Evolutionary conservation across 2,888 invertebrate species (phyloP), one percentile per base, ranked within the genome.

Genomic region (Mythimna albipuncta): DNA sequence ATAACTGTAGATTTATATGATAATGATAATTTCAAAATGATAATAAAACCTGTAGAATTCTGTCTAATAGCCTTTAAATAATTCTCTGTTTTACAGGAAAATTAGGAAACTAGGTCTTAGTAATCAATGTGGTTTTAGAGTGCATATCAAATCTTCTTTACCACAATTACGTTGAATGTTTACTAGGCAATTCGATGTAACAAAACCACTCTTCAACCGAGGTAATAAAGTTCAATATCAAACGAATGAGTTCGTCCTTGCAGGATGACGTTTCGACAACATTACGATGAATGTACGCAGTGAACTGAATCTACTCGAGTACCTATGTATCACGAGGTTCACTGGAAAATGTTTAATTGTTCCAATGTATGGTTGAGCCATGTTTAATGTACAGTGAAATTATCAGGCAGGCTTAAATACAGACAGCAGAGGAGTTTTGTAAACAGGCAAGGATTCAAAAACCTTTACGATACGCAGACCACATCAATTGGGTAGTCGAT

Each of bases 241-340:
- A 21, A 21, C n/a, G 44, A 32, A 66, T 26, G 26, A 16, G 6
- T 6, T 21, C n/a, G 64, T 70, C 77, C 64, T 75, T 66, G 58
- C 50, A 50, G 41, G 35, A 79, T 77, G 73, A 64, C 62, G 68
- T 59, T 81, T 52, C 57, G 55, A 57, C 58, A 67, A 66, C 41
- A 62, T 61, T 61, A 69, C 77, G 76, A 69, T 47, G 41, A 73
- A 82, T 59, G 38, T 52, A 57, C 66, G 71, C 63, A 52, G 58
- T 81, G 78, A 69, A 77, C 61, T 77, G 75, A 50, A 74, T 62
- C 72, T 75, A 65, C 69, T 76, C 50, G 32, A 68, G 70, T 72
- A n/a, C n/a, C n/a, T n/a, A 55, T 73, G 63, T 57, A 69, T 62
- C 35, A 65, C 59, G 32, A 55, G 64, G 68, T 69, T 62, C 50